phyloP scores from a whole-genome alignment of 2,888 invertebrate species.

The Nesidiocoris tenuis region DNA sequence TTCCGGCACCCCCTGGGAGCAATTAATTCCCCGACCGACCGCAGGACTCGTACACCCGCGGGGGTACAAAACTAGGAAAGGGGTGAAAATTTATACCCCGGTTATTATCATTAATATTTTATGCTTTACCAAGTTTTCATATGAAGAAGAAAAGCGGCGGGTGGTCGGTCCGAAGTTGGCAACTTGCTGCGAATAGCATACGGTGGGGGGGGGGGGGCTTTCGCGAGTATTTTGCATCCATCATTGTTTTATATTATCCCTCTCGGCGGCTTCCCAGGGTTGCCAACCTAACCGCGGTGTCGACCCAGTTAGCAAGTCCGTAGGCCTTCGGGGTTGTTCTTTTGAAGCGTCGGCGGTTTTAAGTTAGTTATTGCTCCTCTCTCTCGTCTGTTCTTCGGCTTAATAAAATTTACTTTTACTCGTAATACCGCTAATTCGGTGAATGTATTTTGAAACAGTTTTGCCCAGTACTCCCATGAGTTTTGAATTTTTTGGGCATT shows the following conservation, averaged over 20 bases:
- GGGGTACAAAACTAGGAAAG: background rate
- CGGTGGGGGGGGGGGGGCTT: background rate
- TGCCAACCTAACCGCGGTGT: background rate
- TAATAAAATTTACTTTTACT: too few relatives aligned
- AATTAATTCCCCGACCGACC: constrained; percentile 27
- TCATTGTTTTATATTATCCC: constrained; percentile 34
- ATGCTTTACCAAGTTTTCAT: constrained; percentile 25
- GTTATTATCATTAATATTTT: constrained; percentile 40
- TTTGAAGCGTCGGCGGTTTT: constrained; percentile 16
- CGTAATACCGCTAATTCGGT: too few relatives aligned
- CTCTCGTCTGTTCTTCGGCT: too few relatives aligned
- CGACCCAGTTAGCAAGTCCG: constrained; percentile 23
- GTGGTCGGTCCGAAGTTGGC: background rate
- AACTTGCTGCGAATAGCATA: background rate
- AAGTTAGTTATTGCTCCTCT: constrained; percentile 21
- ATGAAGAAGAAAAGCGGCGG: background rate
- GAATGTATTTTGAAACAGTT: too few relatives aligned
- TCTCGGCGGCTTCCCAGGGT: background rate
- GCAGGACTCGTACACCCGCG: background rate
- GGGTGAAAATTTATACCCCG: constrained; percentile 35
- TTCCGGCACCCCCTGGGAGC: constrained; percentile 10
- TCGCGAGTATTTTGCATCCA: constrained; percentile 24
- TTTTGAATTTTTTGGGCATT: too few relatives aligned
- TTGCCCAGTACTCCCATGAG: too few relatives aligned
- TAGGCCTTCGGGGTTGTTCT: too few relatives aligned